These are phyloP conservation scores for Hipposideros armiger DNA, from an alignment of 2,113 vertebrate genomes.

Conservation along the genomic window DNA sequence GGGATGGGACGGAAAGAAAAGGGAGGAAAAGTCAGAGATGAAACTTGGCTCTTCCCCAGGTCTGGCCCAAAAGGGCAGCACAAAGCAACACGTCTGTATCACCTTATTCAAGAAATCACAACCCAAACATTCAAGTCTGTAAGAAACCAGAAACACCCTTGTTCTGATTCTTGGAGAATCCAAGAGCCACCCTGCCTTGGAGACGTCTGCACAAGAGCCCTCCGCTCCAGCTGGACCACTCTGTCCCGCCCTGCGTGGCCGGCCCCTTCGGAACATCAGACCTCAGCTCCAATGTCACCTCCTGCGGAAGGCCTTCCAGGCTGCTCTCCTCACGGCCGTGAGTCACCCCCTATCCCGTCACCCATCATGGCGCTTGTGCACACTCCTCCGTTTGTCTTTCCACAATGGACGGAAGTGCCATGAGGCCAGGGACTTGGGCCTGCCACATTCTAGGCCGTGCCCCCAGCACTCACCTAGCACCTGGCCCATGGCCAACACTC, in stretches of 20 bases:
- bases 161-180: rapidly evolving
- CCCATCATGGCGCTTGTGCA: rapidly evolving
- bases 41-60: not conserved
- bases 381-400: not conserved
- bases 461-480: not conserved
- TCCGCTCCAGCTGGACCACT: too few species aligned
- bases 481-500: not conserved
- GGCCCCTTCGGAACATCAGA: not conserved
- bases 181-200: not conserved
- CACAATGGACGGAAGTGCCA: rapidly evolving
- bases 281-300: not conserved
- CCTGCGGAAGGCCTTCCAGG: too few species aligned
- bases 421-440: rapidly evolving
- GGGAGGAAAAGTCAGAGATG: not conserved
- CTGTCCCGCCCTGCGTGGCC: rapidly evolving
- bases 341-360: too few species aligned
- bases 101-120: not conserved
- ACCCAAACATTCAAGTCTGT: rapidly evolving
- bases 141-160: not conserved
- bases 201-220: not conserved
- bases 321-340: rapidly evolving
- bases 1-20: not conserved
- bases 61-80: too few species aligned
- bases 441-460: rapidly evolving
- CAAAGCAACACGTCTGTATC: rapidly evolving